Evolutionary conservation across 2,888 invertebrate genomes (phyloP).

Genomic region (Nowickia ferox): DNA sequence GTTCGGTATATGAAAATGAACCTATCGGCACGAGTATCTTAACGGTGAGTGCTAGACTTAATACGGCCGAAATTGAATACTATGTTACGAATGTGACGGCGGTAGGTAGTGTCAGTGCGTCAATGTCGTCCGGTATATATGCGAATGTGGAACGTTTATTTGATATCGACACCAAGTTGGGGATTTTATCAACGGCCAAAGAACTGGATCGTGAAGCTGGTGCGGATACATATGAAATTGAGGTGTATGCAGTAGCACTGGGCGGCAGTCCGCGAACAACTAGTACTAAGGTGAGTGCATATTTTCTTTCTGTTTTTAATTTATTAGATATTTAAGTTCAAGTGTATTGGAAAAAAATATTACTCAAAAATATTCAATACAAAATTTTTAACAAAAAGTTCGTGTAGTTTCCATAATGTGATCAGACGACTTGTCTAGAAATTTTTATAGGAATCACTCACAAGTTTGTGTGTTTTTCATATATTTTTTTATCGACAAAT

Average conservation of each 20-base stretch:
- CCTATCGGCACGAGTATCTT: slow-evolving; percentile 93
- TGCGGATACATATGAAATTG: slow-evolving; percentile 91
- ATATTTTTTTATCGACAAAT: no score
- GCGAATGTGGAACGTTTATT: slow-evolving; percentile 94
- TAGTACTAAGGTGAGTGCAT: slow-evolving; percentile 90
- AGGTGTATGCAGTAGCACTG: slow-evolving; percentile 92
- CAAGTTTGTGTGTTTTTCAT: no score
- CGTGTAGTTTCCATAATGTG: no score
- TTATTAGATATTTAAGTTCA: no score
- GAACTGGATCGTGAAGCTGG: slow-evolving; percentile 93
- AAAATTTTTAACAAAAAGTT: no score
- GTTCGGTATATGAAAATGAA: slow-evolving; percentile 94
- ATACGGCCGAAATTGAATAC: slow-evolving; percentile 90
- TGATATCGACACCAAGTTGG: slow-evolving; percentile 94
- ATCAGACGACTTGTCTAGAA: no score
- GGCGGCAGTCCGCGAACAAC: slow-evolving; percentile 89
- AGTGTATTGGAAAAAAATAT: no score
- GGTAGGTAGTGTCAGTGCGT: slow-evolving; percentile 57
- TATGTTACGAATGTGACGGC: slow-evolving; percentile 93
- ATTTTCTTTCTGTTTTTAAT: not conserved
- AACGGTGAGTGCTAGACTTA: slow-evolving; percentile 89
- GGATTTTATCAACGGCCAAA: slow-evolving; percentile 93
- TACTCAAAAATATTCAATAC: no score
- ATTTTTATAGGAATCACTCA: no score
- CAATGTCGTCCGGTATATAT: slow-evolving; percentile 42